Evolutionary conservation across 1,140 invertebrate genomes (phyloP).

Genomic region (Pseudoatta argentina): DNA sequence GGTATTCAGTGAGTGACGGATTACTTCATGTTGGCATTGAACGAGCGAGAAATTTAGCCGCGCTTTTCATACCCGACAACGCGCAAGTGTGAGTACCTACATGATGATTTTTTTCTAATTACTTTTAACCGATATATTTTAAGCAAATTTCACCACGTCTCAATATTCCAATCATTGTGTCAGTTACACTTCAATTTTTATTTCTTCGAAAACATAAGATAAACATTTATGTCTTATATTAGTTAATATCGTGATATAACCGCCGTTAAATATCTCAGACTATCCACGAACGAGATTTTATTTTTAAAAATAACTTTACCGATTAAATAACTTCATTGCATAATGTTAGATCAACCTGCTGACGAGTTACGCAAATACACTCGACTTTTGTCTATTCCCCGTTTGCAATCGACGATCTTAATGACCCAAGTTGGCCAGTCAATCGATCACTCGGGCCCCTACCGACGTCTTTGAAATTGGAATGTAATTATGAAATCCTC

Average conservation of each 20-base stretch:
- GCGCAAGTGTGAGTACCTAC: slow-evolving; percentile 91
- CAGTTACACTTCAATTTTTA: not conserved
- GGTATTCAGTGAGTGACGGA: slow-evolving; percentile 93
- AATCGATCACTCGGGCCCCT: not conserved
- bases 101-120: slow-evolving; percentile 21
- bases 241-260: not conserved
- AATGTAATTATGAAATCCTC: slow-evolving; percentile 76
- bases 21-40: slow-evolving; percentile 95
- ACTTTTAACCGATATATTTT: not conserved
- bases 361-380: slow-evolving; percentile 21
- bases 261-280: not conserved
- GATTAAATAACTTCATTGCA: slow-evolving; percentile 35
- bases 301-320: slow-evolving; percentile 26
- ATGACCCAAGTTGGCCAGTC: slow-evolving; percentile 1
- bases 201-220: not conserved
- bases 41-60: slow-evolving; percentile 94
- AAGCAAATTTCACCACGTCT: not conserved
- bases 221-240: slow-evolving; percentile 23
- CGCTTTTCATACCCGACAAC: slow-evolving; percentile 91
- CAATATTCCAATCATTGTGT: not conserved
- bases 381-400: slow-evolving; percentile 33
- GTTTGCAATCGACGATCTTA: slow-evolving; percentile 3
- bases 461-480: slow-evolving; percentile 57
- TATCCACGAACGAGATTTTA: not conserved
- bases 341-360: slow-evolving; percentile 20